These are phyloP conservation scores for Amniataba percoides DNA, from an alignment of 2,797 vertebrate genomes.

Conservation along the genomic window DNA sequence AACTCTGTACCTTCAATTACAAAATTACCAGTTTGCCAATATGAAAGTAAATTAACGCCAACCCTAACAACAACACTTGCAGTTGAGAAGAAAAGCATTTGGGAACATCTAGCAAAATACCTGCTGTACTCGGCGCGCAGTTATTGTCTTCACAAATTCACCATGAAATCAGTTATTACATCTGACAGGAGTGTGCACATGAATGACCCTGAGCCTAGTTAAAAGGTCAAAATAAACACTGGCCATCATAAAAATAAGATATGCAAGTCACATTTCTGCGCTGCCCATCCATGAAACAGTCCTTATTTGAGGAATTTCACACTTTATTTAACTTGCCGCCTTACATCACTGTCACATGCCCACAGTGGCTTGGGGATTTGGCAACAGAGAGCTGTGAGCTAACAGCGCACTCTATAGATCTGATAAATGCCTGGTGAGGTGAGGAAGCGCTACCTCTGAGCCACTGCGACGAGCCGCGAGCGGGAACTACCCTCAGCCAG, in stretches of 20 bases:
- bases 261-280: constrained; percentile 76
- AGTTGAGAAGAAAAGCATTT: constrained; percentile 26
- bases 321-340: constrained; percentile 88
- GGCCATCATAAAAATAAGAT: constrained; percentile 74
- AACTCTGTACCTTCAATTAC: constrained; percentile 55
- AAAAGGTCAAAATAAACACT: constrained; percentile 80
- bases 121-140: constrained; percentile 34
- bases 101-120: constrained; percentile 30
- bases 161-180: constrained; percentile 75
- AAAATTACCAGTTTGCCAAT: constrained; percentile 44
- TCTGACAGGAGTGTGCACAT: constrained; percentile 62
- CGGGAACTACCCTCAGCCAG: constrained; percentile 74
- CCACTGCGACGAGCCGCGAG: constrained; percentile 58
- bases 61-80: constrained; percentile 44
- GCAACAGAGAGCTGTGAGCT: constrained; percentile 62
- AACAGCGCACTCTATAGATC: constrained; percentile 72
- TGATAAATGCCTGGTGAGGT: constrained; percentile 75
- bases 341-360: constrained; percentile 82
- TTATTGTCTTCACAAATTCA: constrained; percentile 72
- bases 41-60: constrained; percentile 40
- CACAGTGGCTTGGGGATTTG: constrained; percentile 63
- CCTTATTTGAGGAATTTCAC: constrained; percentile 87
- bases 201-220: constrained; percentile 67
- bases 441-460: constrained; percentile 70
- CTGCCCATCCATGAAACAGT: constrained; percentile 79